Base-by-base conservation (phyloP, 2,113 vertebrate genomes). In the Passer montanus region DNA sequence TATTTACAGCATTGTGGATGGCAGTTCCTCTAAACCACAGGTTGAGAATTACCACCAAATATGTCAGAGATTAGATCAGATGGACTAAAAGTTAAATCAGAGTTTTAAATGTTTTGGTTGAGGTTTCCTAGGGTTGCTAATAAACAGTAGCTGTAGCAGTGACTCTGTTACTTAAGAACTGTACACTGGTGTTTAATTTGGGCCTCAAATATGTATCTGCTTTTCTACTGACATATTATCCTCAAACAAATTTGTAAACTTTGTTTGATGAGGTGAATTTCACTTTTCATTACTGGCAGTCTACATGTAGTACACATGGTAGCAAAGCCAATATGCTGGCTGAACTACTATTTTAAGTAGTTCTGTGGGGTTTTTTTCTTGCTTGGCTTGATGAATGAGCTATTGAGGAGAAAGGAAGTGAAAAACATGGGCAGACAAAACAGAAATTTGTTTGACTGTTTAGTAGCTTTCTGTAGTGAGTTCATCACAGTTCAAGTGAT, bases 361-460 rank as follows among this genome's bases (percentile, higher is more conserved):
- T 11, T 19, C 35, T 70, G 28, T 22, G 15, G 31, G 8, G 0
- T 9, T 58, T 79, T 79, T 55, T 66, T 64, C 69, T n/a, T 60
- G 30, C 31, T 92, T 93, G 26, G 7, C 46, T 53, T 86, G 68
- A 80, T 95, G 78, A 95, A 88, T 59, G 28, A 69, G 20, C 24
- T 91, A 80, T 86, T 92, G 84, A 91, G 46, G 49, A 94, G 70
- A 91, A 92, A 64, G 37, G 39, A 85, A 90, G 28, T 55, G 31
- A 93, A 90, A 89, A 91, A 62, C 37, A 37, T 26, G 9, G 30
- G 27, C 73, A 74, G 30, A 60, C 3, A 90, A 63, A 26, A 2
- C 24, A 88, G 55, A 44, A 63, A 67, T 80, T 70, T 62, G 3
- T 80, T 85, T 84, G 68, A 58, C 39, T 76, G 33, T 75, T 89